phyloP scores from a whole-genome alignment of 2,888 invertebrate genomes.

The Andrena trimmerana region DNA sequence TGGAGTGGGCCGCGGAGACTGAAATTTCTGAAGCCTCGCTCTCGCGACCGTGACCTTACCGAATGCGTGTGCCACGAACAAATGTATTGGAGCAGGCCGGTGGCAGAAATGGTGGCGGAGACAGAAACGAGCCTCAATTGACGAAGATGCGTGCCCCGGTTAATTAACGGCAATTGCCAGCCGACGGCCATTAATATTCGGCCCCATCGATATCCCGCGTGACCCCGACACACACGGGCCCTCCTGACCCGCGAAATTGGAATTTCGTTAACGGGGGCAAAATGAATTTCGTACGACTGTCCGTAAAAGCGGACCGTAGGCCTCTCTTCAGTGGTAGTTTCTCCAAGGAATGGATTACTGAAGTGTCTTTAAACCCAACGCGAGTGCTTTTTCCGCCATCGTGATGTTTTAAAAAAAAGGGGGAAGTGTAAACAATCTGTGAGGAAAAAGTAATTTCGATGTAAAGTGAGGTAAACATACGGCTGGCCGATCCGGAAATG shows the following conservation, averaged over 20 bases:
- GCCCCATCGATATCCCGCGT: slow-evolving; percentile 40
- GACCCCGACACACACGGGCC: slow-evolving; percentile 10
- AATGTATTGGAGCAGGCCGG: slow-evolving; percentile 35
- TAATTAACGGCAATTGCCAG: slow-evolving; percentile 61
- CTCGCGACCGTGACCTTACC: slow-evolving; percentile 71
- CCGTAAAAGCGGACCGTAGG: background rate
- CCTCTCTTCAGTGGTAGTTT: background rate
- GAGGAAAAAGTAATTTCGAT: slow-evolving; percentile 60
- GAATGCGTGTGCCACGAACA: slow-evolving; percentile 55
- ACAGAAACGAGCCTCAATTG: slow-evolving; percentile 57
- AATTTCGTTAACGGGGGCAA: slow-evolving; percentile 10
- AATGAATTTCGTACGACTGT: background rate
- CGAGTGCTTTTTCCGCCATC: background rate
- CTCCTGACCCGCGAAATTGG: slow-evolving; percentile 15
- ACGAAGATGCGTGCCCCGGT: slow-evolving; percentile 48
- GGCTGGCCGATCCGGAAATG: slow-evolving; percentile 51
- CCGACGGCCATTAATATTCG: slow-evolving; percentile 45
- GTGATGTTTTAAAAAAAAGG: background rate
- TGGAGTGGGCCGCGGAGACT: slow-evolving; percentile 45
- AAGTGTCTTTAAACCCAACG: background rate
- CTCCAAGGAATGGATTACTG: too few relatives aligned
- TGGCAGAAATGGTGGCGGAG: slow-evolving; percentile 37
- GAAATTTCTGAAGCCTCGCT: slow-evolving; percentile 64
- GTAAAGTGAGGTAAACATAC: slow-evolving; percentile 48
- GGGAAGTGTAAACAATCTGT: slow-evolving; percentile 9